Conservation (phyloP, 2,888 invertebrate species). For the Tortrix viridana region DNA sequence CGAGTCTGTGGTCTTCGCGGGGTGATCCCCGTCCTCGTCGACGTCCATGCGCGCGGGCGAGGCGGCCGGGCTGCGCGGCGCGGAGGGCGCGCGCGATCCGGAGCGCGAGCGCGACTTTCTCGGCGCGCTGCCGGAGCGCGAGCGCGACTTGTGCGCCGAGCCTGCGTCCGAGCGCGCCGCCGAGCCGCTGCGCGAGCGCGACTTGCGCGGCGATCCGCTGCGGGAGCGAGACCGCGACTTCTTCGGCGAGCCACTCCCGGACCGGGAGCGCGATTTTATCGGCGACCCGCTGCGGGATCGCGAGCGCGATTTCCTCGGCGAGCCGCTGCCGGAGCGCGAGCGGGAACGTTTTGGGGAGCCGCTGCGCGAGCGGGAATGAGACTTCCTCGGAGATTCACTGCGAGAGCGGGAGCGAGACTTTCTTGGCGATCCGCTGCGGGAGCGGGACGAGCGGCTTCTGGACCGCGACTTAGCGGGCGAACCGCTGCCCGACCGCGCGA, state of each 20-base stretch:
- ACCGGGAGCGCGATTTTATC: constrained; percentile 16
- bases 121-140: constrained; percentile 39
- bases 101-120: constrained; percentile 35
- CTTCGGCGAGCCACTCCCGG: constrained; percentile 45
- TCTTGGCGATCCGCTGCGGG: constrained; percentile 1
- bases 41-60: constrained; percentile 17
- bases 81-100: constrained; percentile 17
- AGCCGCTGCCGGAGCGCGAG: constrained; percentile 43
- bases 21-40: constrained; percentile 11
- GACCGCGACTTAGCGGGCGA: too few relatives aligned
- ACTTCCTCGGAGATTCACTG: constrained; percentile 44
- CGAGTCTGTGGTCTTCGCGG: background rate
- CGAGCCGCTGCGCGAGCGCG: constrained; percentile 32
- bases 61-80: constrained; percentile 20
- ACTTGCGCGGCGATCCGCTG: constrained; percentile 40
- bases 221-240: constrained; percentile 45
- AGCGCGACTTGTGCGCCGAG: constrained; percentile 24
- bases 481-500: constrained; percentile 1
- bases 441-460: constrained; percentile 5
- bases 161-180: constrained; percentile 21
- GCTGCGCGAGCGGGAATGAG: constrained; percentile 41
- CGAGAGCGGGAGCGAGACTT: constrained; percentile 28
- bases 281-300: constrained; percentile 44
- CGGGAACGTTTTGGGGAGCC: constrained; percentile 39
- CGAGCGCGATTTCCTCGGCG: constrained; percentile 46